phyloP scores from a whole-genome alignment of 2,797 vertebrate genomes.

The Coreius guichenoti region DNA sequence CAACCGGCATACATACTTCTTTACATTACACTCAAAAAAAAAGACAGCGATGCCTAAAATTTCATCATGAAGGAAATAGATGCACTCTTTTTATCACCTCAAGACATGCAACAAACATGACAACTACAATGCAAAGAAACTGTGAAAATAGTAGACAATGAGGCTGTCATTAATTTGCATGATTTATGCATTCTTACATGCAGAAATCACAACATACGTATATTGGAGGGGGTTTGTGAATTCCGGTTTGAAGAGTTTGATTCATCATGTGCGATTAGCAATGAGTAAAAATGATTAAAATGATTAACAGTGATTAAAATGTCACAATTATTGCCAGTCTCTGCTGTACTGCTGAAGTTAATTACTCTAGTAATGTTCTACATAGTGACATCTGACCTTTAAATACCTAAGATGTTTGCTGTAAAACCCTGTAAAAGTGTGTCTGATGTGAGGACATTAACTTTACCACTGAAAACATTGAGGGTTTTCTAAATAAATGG shows the following conservation, averaged over 20 bases:
- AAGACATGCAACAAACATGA: conserved; percentile 3
- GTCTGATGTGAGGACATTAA: background rate
- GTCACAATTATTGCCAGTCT: background rate
- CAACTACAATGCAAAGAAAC: background rate
- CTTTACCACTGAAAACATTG: conserved; percentile 14
- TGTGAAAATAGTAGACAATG: background rate
- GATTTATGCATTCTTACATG: background rate
- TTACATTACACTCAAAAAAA: background rate
- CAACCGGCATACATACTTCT: background rate
- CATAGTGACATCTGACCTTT: background rate
- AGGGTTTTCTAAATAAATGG: conserved; percentile 46
- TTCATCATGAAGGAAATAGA: background rate
- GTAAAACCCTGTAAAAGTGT: background rate
- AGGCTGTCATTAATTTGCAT: background rate
- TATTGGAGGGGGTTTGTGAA: background rate
- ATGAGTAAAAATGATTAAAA: background rate
- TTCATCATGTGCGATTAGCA: background rate
- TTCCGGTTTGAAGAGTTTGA: background rate
- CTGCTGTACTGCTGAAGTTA: background rate
- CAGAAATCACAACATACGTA: background rate
- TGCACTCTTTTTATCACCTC: background rate
- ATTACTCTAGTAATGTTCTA: background rate
- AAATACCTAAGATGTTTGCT: background rate
- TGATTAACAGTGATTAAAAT: background rate
- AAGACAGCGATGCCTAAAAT: background rate